phyloP scores from a whole-genome alignment of 1,140 invertebrate species.

The Bathynomus jamesi region DNA sequence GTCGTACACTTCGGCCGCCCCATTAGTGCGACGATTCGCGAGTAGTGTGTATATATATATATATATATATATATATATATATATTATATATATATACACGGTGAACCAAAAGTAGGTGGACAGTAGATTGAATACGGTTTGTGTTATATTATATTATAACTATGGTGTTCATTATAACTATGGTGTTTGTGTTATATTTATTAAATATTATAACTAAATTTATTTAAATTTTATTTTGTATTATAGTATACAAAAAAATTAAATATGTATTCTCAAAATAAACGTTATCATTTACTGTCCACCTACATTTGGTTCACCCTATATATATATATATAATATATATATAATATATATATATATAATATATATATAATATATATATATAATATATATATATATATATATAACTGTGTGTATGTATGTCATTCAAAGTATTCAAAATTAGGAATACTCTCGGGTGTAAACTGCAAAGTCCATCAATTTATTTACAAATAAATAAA shows the following conservation, averaged over 20 bases:
- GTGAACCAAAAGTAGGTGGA: too few relatives aligned
- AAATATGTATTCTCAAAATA: background rate
- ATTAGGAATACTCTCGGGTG: background rate
- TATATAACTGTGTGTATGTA: background rate
- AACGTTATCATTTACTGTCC: background rate
- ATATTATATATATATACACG: too few relatives aligned
- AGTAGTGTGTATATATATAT: too few relatives aligned
- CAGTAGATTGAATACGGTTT: too few relatives aligned
- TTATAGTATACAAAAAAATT: background rate
- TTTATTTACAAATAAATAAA: too few relatives aligned
- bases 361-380: conserved; percentile 1
- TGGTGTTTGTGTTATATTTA: background rate
- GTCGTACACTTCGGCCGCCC: too few relatives aligned
- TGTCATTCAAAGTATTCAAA: background rate
- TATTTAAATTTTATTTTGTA: background rate
- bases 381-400: conserved; percentile 3
- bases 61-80: too few relatives aligned
- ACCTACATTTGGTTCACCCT: too few relatives aligned
- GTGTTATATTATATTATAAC: too few relatives aligned
- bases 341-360: conserved; percentile 1
- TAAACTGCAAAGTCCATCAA: too few relatives aligned
- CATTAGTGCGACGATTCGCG: too few relatives aligned
- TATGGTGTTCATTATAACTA: background rate
- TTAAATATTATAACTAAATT: background rate
- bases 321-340: conserved; percentile 2